Conservation (phyloP, 1,140 invertebrate genomes). For the Drosophila equinoxialis region DNA sequence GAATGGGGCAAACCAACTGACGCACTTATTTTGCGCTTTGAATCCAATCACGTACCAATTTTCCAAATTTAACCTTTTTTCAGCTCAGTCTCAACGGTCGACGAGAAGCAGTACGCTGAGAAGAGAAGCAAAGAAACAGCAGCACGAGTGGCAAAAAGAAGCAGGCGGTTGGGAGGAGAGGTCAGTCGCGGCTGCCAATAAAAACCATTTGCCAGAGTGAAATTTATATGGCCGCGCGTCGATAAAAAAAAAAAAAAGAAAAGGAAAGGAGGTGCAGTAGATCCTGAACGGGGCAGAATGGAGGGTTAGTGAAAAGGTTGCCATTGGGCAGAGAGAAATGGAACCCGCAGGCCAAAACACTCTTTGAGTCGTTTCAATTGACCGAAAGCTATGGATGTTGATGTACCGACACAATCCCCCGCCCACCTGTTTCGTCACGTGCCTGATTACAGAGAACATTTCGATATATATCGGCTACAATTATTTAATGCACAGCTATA, state of each 20-base stretch:
- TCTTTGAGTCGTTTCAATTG: conserved; percentile 78
- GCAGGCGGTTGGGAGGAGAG: conserved; percentile 17
- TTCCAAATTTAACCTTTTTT: conserved; percentile 80
- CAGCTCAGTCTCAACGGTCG: conserved; percentile 43
- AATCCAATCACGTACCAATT: conserved; percentile 81
- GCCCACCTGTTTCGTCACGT: conserved; percentile 1
- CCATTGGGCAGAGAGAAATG: conserved; percentile 9
- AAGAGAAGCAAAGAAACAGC: background rate
- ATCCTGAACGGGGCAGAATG: background rate
- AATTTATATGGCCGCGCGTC: conserved; percentile 77
- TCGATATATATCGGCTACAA: too few relatives aligned
- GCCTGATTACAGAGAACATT: conserved; percentile 23
- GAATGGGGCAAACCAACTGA: conserved; percentile 63
- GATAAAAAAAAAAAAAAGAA: conserved; percentile 48
- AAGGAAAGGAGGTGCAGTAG: conserved; percentile 16
- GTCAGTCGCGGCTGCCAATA: conserved; percentile 65
- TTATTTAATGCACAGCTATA: too few relatives aligned
- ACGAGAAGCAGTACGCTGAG: background rate
- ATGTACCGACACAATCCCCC: background rate
- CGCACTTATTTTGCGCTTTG: conserved; percentile 80
- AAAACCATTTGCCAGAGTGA: conserved; percentile 79
- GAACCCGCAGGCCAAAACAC: conserved; percentile 47
- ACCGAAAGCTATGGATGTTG: conserved; percentile 42
- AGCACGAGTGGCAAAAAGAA: background rate
- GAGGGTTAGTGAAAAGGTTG: conserved; percentile 9